Percentiles rank a stretch among this genome's conserved stretches.
Conservation (phyloP, 1,140 invertebrate genomes). For the Sarcophaga bullata region DNA sequence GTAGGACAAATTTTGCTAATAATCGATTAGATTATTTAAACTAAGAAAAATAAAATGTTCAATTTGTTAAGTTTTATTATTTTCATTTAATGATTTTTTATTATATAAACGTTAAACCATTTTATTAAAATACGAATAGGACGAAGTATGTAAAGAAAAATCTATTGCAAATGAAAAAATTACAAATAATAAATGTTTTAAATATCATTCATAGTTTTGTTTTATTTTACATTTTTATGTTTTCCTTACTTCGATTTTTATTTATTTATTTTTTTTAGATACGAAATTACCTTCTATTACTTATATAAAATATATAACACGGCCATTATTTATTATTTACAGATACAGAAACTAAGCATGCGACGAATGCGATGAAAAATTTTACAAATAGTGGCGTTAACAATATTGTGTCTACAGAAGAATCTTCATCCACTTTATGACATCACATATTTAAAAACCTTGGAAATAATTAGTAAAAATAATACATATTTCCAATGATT, state of each 20-base stretch:
- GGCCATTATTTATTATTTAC: neutral
- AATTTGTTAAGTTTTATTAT: no score
- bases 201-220: neutral
- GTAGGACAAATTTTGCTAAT: no score
- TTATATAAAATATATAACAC: no score
- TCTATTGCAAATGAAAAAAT: neutral
- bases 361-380: neutral
- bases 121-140: no score
- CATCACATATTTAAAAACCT: conserved; percentile 61
- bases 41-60: no score
- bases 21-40: no score
- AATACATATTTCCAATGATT: conserved; percentile 44
- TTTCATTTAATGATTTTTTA: no score
- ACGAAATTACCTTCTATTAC: no score
- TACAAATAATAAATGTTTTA: neutral
- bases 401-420: neutral
- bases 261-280: neutral
- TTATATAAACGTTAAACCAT: no score
- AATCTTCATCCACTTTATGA: conserved; percentile 59
- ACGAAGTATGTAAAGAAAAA: neutral
- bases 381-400: conserved; percentile 50
- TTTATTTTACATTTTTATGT: neutral
- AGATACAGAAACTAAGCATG: conserved; percentile 30
- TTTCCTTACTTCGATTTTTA: conserved; percentile 1
- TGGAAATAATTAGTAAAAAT: conserved; percentile 63